Base-by-base conservation (phyloP, 2,113 vertebrate genomes). In the Prinia subflava region DNA sequence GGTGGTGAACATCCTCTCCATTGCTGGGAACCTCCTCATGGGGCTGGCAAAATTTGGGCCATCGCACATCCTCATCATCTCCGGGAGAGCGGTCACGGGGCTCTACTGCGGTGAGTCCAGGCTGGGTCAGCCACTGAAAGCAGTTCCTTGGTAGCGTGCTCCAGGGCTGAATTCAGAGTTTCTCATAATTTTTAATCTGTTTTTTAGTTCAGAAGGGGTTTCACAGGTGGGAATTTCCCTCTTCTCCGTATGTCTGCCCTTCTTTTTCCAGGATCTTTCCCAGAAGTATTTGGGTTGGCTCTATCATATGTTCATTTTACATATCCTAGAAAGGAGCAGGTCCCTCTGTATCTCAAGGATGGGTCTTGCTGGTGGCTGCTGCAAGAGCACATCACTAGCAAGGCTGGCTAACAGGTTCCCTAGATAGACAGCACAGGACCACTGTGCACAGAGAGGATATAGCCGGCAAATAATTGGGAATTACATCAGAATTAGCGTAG, bases 1-100 rank as follows among this genome's bases (percentile, higher is more conserved):
- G 94, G 96, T 98, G 87, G 93, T 99, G 87, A 99, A 99, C 3
- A 11, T 98, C 71, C 97, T 99, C 71, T 98, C 99, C 15, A n/a
- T 99, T 18, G 65, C 35, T 16, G 99, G 98, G 84, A 98, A 99
- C 67, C 97, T 99, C n/a, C 96, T 99, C 57, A 99, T 99, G 99
- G 98, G 98, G 8, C 95, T 99, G 86, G 98, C 98, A 1, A 98
- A 97, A 92, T 62, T 98, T 35, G 99, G 99, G 88, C 98, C 97
- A 6, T 98, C 99, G 70, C 98, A 99, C 86, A 92, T 99, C 69
- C 98, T 99, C 97, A 98, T 99, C 92, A 99, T 99, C 56, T 81
- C 98, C 1, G 99, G 99, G 64, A 98, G 99, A 31, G 97, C 98
- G 0, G 65, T 99, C 30, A 99, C 99, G 30, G 99, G 99, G 77